Evolutionary conservation across 2,888 invertebrate species (phyloP).

Genomic region (Diploptera punctata): DNA sequence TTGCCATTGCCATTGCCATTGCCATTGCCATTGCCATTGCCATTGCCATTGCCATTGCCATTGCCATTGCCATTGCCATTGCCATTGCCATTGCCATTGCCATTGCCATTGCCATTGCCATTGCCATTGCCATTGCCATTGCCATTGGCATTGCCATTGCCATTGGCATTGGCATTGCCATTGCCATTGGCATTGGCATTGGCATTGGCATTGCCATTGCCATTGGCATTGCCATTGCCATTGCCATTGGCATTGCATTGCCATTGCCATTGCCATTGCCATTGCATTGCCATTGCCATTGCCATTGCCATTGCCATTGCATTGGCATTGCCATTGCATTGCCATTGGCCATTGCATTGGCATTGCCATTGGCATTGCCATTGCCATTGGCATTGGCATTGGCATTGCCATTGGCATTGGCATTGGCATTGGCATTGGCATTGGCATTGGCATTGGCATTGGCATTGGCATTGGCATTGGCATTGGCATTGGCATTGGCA

Average conservation of each 20-base stretch:
- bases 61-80: slow-evolving; percentile 39
- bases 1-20: slow-evolving; percentile 34
- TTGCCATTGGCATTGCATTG: too few species aligned
- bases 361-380: slow-evolving; percentile 38
- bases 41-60: slow-evolving; percentile 37
- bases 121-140: slow-evolving; percentile 37
- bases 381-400: slow-evolving; percentile 50
- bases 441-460: slow-evolving; percentile 37
- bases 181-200: slow-evolving; percentile 37
- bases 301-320: too few species aligned
- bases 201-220: not conserved
- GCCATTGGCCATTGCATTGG: slow-evolving; percentile 30
- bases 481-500: slow-evolving; percentile 33
- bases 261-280: too few species aligned
- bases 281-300: too few species aligned
- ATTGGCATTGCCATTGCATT: not conserved
- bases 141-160: slow-evolving; percentile 39
- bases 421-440: slow-evolving; percentile 27
- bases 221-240: not conserved
- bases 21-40: slow-evolving; percentile 29
- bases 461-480: slow-evolving; percentile 36
- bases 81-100: slow-evolving; percentile 34
- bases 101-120: slow-evolving; percentile 33
- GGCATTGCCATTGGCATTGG: slow-evolving; percentile 31
- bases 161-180: slow-evolving; percentile 33